Percentiles rank a stretch among this genome's conserved stretches.
Evolutionary conservation across 64 coral and sea anemone genomes (phyloP).

Genomic region (Hydrozoanthus tunicans): DNA sequence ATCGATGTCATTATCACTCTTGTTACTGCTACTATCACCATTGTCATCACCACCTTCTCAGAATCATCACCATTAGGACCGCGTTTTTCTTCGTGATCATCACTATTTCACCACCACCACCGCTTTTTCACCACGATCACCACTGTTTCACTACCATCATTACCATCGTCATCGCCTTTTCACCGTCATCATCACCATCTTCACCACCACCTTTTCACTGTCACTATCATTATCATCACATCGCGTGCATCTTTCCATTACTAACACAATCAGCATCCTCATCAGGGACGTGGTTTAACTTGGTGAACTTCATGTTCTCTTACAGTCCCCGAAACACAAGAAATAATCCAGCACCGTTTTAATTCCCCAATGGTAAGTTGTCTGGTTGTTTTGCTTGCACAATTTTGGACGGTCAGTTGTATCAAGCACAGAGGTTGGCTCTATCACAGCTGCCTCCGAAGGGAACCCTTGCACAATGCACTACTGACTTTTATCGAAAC

Average conservation of each 20-base stretch:
- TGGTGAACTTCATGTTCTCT: not conserved
- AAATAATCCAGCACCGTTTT: constrained; percentile 73
- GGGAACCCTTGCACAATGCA: too few species aligned
- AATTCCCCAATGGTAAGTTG: constrained; percentile 77
- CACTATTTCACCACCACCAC: not conserved
- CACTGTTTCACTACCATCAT: not conserved
- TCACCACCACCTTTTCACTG: not conserved
- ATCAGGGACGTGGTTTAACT: not conserved
- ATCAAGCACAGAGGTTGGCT: too few species aligned
- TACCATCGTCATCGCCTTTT: not conserved
- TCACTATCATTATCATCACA: not conserved
- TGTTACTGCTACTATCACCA: not conserved
- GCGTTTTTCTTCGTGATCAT: not conserved
- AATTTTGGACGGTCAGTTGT: too few species aligned
- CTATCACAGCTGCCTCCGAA: too few species aligned
- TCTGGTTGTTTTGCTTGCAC: too few species aligned
- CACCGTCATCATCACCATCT: not conserved
- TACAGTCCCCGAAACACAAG: constrained; percentile 81
- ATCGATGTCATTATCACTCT: not conserved
- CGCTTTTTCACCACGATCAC: not conserved
- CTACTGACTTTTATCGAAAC: too few species aligned
- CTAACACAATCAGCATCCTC: not conserved
- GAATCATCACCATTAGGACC: not conserved
- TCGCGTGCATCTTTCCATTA: not conserved
- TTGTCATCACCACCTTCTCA: not conserved